phyloP scores from a whole-genome alignment of 2,888 invertebrate genomes.

The Baccha elongata region DNA sequence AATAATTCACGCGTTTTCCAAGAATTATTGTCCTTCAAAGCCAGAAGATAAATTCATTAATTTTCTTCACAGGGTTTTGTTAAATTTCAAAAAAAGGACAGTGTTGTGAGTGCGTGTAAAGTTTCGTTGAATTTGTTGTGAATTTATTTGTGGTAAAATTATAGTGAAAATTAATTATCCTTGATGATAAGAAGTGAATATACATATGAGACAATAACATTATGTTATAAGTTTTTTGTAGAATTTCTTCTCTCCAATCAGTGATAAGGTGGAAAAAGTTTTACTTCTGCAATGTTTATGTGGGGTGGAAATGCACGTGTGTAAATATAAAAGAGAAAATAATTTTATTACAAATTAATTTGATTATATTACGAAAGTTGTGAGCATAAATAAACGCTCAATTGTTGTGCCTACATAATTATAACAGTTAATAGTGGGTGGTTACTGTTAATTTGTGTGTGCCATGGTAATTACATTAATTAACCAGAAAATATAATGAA shows the following conservation, averaged over 20 bases:
- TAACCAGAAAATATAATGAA: constrained; percentile 14
- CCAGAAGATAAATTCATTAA: constrained; percentile 62
- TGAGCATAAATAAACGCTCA: constrained; percentile 33
- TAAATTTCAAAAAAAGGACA: constrained; percentile 28
- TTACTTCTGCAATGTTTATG: background rate
- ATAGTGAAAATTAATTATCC: constrained; percentile 68
- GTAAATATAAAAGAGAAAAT: constrained; percentile 4
- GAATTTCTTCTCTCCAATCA: constrained; percentile 7
- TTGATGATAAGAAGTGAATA: constrained; percentile 49
- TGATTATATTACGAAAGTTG: constrained; percentile 34
- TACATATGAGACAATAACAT: constrained; percentile 38
- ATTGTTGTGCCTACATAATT: constrained; percentile 33
- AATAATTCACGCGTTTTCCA: constrained; percentile 11
- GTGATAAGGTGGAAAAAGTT: constrained; percentile 3
- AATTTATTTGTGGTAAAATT: constrained; percentile 69
- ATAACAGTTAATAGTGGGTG: constrained; percentile 32
- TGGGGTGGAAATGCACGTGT: constrained; percentile 7
- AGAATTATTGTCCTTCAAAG: constrained; percentile 43
- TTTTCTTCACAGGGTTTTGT: constrained; percentile 17
- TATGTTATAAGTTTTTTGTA: constrained; percentile 14
- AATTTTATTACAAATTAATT: constrained; percentile 27
- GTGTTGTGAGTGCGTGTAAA: constrained; percentile 20
- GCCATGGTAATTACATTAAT: constrained; percentile 50
- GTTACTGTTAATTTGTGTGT: background rate
- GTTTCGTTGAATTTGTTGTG: constrained; percentile 36